Percentiles rank a stretch among this genome's conserved stretches.
Conservation (phyloP, 2,888 invertebrate species). For the Abrostola triplasia region DNA sequence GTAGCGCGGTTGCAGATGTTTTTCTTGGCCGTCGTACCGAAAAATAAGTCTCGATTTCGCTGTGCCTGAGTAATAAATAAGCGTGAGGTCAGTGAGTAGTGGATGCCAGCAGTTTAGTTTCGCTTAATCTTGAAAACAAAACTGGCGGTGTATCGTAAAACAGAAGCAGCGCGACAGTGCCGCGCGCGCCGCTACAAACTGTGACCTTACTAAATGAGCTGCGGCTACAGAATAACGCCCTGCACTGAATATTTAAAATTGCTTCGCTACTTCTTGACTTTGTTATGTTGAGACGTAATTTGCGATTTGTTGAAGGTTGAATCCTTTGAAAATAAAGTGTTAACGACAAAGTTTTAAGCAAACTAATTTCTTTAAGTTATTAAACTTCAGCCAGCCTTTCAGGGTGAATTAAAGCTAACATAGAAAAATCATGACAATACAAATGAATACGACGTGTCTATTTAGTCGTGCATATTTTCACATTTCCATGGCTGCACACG, state of each 20-base stretch:
- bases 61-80: slow-evolving; percentile 69
- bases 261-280: slow-evolving; percentile 48
- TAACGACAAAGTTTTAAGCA: no score
- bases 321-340: no score
- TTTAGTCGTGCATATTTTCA: slow-evolving; percentile 11
- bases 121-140: slow-evolving; percentile 84
- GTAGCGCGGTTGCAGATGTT: slow-evolving; percentile 73
- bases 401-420: neutral
- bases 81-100: slow-evolving; percentile 72
- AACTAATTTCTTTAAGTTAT: neutral
- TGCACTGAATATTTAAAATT: slow-evolving; percentile 62
- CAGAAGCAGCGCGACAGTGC: slow-evolving; percentile 66
- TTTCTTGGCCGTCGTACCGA: slow-evolving; percentile 65
- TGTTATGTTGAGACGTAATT: neutral
- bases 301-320: no score
- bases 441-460: slow-evolving; percentile 1
- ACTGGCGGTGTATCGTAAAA: slow-evolving; percentile 79
- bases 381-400: neutral
- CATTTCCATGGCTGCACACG: slow-evolving; percentile 21
- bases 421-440: neutral
- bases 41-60: slow-evolving; percentile 65
- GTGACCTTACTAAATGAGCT: slow-evolving; percentile 79
- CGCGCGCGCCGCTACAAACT: slow-evolving; percentile 76
- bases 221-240: slow-evolving; percentile 62
- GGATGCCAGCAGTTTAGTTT: slow-evolving; percentile 79